Conservation (phyloP, 2,888 invertebrate genomes). For the Mesodorylaimus sp. region DNA sequence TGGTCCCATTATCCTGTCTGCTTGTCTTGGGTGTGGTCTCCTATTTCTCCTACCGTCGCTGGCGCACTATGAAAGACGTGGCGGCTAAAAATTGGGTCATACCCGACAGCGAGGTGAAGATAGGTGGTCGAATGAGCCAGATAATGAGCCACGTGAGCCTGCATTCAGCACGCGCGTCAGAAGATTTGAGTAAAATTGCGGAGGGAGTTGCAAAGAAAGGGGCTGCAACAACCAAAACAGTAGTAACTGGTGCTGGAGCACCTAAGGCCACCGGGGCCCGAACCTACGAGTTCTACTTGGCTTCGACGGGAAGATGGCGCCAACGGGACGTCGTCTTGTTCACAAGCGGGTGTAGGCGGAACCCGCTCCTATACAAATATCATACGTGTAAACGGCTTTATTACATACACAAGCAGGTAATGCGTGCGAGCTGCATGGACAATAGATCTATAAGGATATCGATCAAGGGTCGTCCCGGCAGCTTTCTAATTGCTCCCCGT, state of each 20-base stretch:
- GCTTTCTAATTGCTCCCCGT: no score
- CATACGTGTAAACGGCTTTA: not conserved
- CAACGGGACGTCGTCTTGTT: not conserved
- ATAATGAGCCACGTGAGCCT: not conserved
- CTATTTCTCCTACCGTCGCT: not conserved
- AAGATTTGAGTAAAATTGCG: not conserved
- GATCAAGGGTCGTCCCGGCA: no score
- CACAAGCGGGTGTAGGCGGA: not conserved
- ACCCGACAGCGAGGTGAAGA: slow-evolving; percentile 1
- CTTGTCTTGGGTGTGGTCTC: not conserved
- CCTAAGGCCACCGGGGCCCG: not conserved
- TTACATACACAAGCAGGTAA: not conserved
- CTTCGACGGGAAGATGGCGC: not conserved
- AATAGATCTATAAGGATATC: no score
- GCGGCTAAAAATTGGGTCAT: not conserved
- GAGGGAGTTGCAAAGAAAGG: no score
- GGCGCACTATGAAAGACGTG: not conserved
- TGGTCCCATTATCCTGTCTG: not conserved
- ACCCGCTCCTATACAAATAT: not conserved
- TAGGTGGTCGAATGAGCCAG: not conserved
- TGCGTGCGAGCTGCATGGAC: no score
- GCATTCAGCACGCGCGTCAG: not conserved
- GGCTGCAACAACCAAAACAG: no score
- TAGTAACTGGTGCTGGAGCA: no score
- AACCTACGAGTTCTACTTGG: not conserved